phyloP scores from a whole-genome alignment of 2,797 vertebrate genomes.

The Darevskia mixta region DNA sequence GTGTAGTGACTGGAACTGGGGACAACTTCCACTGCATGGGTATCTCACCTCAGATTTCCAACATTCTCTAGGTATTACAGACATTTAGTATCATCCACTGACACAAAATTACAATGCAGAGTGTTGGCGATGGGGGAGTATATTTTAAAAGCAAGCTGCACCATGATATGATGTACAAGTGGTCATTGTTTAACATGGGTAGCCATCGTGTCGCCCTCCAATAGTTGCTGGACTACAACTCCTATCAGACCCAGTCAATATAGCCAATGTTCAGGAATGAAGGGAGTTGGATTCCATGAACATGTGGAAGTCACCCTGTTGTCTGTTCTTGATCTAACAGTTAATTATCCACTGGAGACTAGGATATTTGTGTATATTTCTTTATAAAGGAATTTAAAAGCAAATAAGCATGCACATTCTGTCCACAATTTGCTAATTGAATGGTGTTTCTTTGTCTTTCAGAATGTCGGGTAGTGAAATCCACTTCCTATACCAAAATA shows the following conservation, averaged over 20 bases:
- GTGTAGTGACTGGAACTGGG: no score
- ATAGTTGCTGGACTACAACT: not conserved
- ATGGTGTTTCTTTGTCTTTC: constrained; percentile 66
- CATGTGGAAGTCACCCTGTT: not conserved
- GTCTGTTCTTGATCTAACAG: not conserved
- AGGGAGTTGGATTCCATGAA: not conserved
- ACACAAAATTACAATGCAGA: constrained; percentile 36
- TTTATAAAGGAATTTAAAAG: constrained; percentile 39
- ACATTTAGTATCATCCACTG: not conserved
- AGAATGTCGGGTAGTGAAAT: constrained; percentile 97
- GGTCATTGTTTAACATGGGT: not conserved
- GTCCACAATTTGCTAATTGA: constrained; percentile 60
- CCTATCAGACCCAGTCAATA: no score
- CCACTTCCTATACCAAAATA: constrained; percentile 94
- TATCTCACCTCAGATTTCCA: no score
- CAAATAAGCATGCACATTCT: constrained; percentile 61
- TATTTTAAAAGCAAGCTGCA: no score
- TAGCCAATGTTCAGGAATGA: not conserved
- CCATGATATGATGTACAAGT: no score
- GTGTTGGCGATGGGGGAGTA: not conserved
- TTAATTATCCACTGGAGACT: constrained; percentile 48
- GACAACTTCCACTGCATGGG: no score
- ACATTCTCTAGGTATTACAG: no score
- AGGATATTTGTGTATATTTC: constrained; percentile 58
- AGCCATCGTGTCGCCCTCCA: not conserved